Conservation (phyloP, 2,888 invertebrate species). For the Trissolcus japonicus region DNA sequence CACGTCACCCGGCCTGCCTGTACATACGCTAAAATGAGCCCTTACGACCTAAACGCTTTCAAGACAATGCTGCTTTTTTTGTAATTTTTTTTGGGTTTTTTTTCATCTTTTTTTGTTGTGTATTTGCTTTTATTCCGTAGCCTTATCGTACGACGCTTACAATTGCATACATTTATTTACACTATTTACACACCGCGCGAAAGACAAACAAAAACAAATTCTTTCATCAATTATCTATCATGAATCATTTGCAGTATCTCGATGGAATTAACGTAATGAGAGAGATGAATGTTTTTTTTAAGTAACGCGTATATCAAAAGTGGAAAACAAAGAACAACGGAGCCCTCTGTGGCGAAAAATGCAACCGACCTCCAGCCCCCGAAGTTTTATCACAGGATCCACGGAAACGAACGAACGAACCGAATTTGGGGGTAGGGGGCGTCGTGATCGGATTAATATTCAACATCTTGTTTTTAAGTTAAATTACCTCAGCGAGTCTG, state of each 20-base stretch:
- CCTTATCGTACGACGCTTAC: constrained; percentile 68
- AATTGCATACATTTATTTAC: constrained; percentile 69
- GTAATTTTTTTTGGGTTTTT: constrained; percentile 18
- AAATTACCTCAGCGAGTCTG: too few species aligned
- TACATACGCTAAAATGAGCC: constrained; percentile 70
- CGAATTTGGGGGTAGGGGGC: constrained; percentile 33
- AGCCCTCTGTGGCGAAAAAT: constrained; percentile 47
- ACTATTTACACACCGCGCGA: constrained; percentile 72
- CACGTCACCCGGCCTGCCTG: constrained; percentile 70
- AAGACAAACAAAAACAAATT: constrained; percentile 8
- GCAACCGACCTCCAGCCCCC: constrained; percentile 52
- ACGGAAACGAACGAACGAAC: constrained; percentile 50
- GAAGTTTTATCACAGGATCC: constrained; percentile 55
- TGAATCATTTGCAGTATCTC: too few species aligned
- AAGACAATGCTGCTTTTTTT: constrained; percentile 69
- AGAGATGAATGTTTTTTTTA: constrained; percentile 19
- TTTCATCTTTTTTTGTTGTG: constrained; percentile 13
- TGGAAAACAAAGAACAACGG: constrained; percentile 45
- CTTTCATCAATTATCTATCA: not conserved
- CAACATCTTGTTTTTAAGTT: not conserved
- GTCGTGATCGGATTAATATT: constrained; percentile 15
- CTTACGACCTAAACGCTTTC: constrained; percentile 66
- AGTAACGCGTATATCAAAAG: constrained; percentile 51
- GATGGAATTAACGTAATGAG: not conserved
- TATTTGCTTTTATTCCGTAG: constrained; percentile 57